phyloP scores from a whole-genome alignment of 2,797 vertebrate genomes.

The Pristis pectinata region DNA sequence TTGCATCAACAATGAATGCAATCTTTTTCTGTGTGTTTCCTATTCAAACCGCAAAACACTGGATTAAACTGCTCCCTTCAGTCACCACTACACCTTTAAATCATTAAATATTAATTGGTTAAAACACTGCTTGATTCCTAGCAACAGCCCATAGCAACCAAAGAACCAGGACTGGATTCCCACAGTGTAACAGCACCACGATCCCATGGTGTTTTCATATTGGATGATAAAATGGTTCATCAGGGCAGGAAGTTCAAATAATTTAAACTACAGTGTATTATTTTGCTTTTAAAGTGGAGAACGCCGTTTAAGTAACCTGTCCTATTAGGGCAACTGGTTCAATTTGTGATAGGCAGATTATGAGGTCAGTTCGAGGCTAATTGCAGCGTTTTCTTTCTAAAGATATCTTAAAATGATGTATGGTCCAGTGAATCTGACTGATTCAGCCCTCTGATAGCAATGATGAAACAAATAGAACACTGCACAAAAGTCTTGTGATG shows the following conservation, averaged over 20 bases:
- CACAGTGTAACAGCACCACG: no score
- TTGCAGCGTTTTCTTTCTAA: background rate
- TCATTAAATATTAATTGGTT: slow-evolving; percentile 31
- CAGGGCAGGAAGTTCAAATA: no score
- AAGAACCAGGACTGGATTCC: background rate
- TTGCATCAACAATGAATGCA: background rate
- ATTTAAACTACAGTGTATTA: background rate
- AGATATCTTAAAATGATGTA: background rate
- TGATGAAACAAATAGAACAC: background rate
- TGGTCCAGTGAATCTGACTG: background rate
- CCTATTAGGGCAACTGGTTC: no score
- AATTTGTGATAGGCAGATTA: background rate
- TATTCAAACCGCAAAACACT: background rate
- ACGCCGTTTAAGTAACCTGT: background rate
- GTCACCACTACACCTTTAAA: background rate
- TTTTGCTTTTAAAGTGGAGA: background rate
- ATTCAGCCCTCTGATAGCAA: background rate
- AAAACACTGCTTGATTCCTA: background rate
- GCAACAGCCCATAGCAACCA: slow-evolving; percentile 23
- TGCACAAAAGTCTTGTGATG: background rate
- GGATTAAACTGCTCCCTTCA: background rate
- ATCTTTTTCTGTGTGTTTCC: background rate
- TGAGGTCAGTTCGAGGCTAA: background rate
- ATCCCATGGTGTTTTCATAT: background rate
- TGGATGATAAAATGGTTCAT: background rate